Base-by-base conservation (phyloP, 2,113 vertebrate genomes). In the Rousettus leschenaultii region DNA sequence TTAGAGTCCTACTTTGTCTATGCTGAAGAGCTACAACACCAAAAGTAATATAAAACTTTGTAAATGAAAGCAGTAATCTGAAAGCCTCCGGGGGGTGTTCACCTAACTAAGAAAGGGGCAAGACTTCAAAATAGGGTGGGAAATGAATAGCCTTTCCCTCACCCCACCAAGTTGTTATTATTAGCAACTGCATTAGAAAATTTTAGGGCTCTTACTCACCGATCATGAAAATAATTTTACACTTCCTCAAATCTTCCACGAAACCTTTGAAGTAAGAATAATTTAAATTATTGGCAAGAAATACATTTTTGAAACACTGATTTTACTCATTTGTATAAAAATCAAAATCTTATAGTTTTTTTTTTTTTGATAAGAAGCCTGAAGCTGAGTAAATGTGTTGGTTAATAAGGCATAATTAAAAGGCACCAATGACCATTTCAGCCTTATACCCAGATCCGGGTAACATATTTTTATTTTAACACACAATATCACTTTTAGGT, bases 141-240 rank as follows among this genome's bases (percentile, higher is more conserved):
- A 91, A 75, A 71, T 38, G 19, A 82, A 75, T 30, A 48, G 38
- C 45, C 13, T 66, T 35, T 30, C n/a, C 51, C 53, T 13, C 22
- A 1, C 26, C 3, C 30, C 57, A 24, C 30, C 33, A 45, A 84
- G 24, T 53, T 79, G 33, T 68, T 90, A 73, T 77, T 61, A 85
- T 51, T 66, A 92, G n/a, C 63, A 86, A 70, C 24, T 93, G 26
- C 55, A 68, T 95, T 43, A 83, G 90, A 96, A 95, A 91, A 82
- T 35, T 65, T 73, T 12, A 96, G 77, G 22, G 90, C 19, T 95
- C 12, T 59, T 98, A 99, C 99, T 97, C 98, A 99, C 99, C 99
- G 0, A 99, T 97, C 96, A 99, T 97, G 97, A 99, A 99, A 98
- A 99, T 98, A 94, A 99, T 99, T 98, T 99, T 99, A 96, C 98